Evolutionary conservation across 2,888 invertebrate genomes (phyloP).

Genomic region (Lottia gigantea): DNA sequence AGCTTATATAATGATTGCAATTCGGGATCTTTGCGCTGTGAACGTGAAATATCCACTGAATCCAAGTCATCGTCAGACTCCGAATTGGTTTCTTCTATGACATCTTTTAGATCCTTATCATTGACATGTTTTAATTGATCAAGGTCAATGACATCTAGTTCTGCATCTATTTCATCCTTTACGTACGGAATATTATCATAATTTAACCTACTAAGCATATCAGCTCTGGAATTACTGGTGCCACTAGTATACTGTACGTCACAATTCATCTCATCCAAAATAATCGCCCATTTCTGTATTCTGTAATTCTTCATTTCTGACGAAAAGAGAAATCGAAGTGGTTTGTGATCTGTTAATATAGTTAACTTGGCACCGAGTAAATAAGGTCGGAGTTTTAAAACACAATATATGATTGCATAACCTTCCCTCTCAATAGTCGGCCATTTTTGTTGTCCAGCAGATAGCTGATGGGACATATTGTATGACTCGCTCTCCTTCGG

Average conservation of each 20-base stretch:
- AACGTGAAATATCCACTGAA: neutral
- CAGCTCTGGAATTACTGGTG: neutral
- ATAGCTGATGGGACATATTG: slow-evolving; percentile 10
- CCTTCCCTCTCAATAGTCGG: slow-evolving; percentile 12
- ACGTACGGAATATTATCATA: neutral
- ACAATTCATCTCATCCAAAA: neutral
- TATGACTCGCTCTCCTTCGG: no score
- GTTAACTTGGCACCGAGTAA: neutral
- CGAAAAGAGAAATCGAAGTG: slow-evolving; percentile 9
- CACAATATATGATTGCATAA: slow-evolving; percentile 7
- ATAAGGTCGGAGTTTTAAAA: neutral
- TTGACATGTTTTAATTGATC: no score
- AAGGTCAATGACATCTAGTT: no score
- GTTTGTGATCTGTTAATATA: slow-evolving; percentile 18
- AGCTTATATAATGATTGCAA: neutral
- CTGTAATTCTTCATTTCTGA: slow-evolving; percentile 13
- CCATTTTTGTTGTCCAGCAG: slow-evolving; percentile 7
- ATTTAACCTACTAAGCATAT: neutral
- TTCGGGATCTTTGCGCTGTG: neutral
- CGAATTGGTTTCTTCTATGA: no score
- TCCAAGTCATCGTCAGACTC: neutral
- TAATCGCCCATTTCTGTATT: neutral
- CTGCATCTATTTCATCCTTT: neutral
- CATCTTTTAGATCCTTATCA: no score
- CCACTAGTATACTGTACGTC: neutral